Evolutionary conservation across 2,113 vertebrate genomes (phyloP), one percentile per base, ranked within the genome.

Genomic region (Callipepla squamata): DNA sequence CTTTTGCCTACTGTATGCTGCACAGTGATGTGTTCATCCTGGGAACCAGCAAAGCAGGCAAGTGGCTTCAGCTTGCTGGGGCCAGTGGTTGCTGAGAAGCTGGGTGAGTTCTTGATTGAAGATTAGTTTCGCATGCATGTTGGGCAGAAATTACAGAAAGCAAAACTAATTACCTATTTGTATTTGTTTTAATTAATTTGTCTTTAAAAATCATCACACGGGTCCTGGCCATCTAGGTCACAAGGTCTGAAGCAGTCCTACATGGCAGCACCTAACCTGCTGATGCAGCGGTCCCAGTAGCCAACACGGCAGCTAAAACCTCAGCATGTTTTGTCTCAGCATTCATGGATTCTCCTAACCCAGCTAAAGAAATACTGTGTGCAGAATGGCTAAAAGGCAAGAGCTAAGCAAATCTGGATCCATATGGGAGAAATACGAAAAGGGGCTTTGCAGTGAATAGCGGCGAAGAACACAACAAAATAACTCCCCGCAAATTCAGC

Each of bases 61-160:
- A 80, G 70, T 23, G 72, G 21, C 40, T 40, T 85, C 57, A 22
- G 23, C 20, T 50, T 69, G 70, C 45, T 20, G 11, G 30, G 58
- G 80, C 23, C 1, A 0, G 36, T 34, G 28, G 18, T 32, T 44
- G n/a, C 66, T 45, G 78, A 77, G 82, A 90, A 42, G 11, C 48
- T 28, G n/a, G 5, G 42, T 57, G 25, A 83, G 13, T 8, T 28
- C 47, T 77, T 51, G 19, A 38, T 14, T 48, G 40, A 70, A 65
- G 57, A 72, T 19, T 78, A 47, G 13, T 67, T 94, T 87, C 51
- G 61, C 40, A 76, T 36, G n/a, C 25, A 36, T 13, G 4, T 85
- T 74, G 59, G 87, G 50, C 38, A 89, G 70, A 82, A 89, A 90
- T 78, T 57, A 25, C 25, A 76, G 21, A 72, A 92, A 83, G 57